Percentiles rank a stretch among this genome's conserved stretches.
phyloP scores from a whole-genome alignment of 1,140 invertebrate species.

The Aphelenchoides fujianensis region DNA sequence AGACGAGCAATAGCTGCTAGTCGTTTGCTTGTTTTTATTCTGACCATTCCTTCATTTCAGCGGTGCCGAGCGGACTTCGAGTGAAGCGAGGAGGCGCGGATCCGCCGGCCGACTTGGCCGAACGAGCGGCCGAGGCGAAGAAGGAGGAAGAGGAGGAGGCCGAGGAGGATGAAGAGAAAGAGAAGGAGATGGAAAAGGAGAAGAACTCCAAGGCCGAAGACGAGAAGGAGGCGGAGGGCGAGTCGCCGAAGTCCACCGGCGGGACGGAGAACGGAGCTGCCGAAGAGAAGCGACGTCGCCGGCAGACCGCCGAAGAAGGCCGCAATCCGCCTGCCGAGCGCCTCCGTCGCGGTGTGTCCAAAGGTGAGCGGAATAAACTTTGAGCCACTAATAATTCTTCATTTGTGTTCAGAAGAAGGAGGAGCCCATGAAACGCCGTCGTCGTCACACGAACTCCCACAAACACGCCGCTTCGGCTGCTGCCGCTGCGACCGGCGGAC shows the following conservation, averaged over 20 bases:
- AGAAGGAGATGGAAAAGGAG: background rate
- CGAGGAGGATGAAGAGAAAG: conserved; percentile 7
- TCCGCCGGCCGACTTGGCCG: conserved; percentile 1
- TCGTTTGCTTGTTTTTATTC: no score
- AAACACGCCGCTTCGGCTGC: background rate
- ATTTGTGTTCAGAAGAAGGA: conserved; percentile 7
- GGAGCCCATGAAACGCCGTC: conserved; percentile 8
- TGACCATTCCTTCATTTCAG: no score
- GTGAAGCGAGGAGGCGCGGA: background rate
- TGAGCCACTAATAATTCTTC: background rate
- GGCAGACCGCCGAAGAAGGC: background rate
- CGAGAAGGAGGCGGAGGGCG: background rate
- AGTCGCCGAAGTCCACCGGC: background rate
- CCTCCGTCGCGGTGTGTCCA: background rate
- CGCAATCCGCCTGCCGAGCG: conserved; percentile 2
- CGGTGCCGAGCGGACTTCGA: no score
- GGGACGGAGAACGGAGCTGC: background rate
- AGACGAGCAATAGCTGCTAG: no score
- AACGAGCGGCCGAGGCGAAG: background rate
- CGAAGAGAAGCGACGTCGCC: background rate
- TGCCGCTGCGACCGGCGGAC: no score
- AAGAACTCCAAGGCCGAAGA: background rate
- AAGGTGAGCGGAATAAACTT: background rate
- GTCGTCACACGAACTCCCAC: conserved; percentile 10
- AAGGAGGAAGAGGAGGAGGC: background rate